Evolutionary conservation across 35 echinoderm and acorn worm genomes (phyloP), one percentile per base, ranked within the genome.

Genomic region (Chiridota heheva): DNA sequence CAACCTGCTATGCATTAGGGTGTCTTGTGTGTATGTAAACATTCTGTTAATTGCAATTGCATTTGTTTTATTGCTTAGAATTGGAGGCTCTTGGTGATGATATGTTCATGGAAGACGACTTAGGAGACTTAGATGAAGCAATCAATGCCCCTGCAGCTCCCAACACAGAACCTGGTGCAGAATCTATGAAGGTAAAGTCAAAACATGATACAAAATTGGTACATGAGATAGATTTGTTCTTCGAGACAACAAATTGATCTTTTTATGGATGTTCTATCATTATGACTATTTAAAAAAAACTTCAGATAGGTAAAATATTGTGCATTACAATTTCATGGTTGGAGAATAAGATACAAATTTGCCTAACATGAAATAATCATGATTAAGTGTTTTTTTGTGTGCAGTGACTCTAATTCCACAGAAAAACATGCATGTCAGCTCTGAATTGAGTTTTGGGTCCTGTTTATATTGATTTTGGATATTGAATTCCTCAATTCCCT

Each of bases 21-120:
- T n/a, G n/a, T n/a, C n/a, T n/a, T n/a, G n/a, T n/a, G n/a, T n/a
- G n/a, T n/a, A n/a, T n/a, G n/a, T n/a, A n/a, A n/a, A n/a, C n/a
- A n/a, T n/a, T n/a, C n/a, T n/a, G n/a, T n/a, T n/a, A n/a, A n/a
- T n/a, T n/a, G n/a, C n/a, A n/a, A n/a, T n/a, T n/a, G n/a, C n/a
- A n/a, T n/a, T n/a, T n/a, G n/a, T n/a, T n/a, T n/a, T n/a, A n/a
- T 78, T 59, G 72, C 25, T 48, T 40, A 90, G 93, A 90, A 79
- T 60, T 96, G 7, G 93, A 96, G 53, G 93, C 93, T 20, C 88
- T 96, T 28, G 93, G 93, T 59, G 93, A 91, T 87, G 93, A 96
- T 18, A 90, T 96, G 57, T 34, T 86, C 25, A 56, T 90, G 25
- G 88, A 91, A 42, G 93, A 96, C 36, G 93, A 96, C 25, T 73